Base-by-base conservation (phyloP, 2,797 vertebrate species). In the Mus spretus region DNA sequence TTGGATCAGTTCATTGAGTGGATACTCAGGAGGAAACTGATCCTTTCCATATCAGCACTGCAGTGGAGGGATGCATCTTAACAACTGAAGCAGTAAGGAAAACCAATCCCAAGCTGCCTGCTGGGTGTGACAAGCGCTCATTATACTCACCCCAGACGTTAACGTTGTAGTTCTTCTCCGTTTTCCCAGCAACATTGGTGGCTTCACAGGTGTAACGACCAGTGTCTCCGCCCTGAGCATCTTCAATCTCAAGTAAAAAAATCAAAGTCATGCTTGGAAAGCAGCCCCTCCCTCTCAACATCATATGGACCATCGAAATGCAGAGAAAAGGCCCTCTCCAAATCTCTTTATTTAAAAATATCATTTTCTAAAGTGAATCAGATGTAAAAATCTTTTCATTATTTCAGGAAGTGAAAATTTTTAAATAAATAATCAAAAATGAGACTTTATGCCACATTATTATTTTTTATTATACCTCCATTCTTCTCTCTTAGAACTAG, bases 151-250 rank as follows among this genome's bases (percentile, higher is more conserved):
- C 99, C 99, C 99, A 99, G 53, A 99, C 98, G 90, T 99, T 99
- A 84, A 99, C 99, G 97, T 99, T 99, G 95, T 99, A 99, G 98
- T 99, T 99, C 98, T 99, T 99, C 97, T 99, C 99, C 1, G 99
- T 99, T 98, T 99, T 99, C 55, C 99, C 99, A 77, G 99, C 99
- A 90, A 99, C 95, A 67, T 99, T 99, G 44, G 99, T 99, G 4
- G 99, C 99, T 98, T 99, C 99, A 8, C 99, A 99, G n/a, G 99
- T 99, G 87, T 99, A 99, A 75, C 99, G 99, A 94, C 99, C 99
- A 2, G 99, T 98, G 77, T 99, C 99, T 98, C 99, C 99, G 94
- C 99, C 98, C 93, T 99, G 99, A 96, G 99, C 99, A 94, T 98
- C 99, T 92, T 98, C 98, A 88, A 99, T 98, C 99, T 99, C 96